Evolutionary conservation across 2,888 invertebrate species (phyloP).

Genomic region (Ennomos fuscantarius): DNA sequence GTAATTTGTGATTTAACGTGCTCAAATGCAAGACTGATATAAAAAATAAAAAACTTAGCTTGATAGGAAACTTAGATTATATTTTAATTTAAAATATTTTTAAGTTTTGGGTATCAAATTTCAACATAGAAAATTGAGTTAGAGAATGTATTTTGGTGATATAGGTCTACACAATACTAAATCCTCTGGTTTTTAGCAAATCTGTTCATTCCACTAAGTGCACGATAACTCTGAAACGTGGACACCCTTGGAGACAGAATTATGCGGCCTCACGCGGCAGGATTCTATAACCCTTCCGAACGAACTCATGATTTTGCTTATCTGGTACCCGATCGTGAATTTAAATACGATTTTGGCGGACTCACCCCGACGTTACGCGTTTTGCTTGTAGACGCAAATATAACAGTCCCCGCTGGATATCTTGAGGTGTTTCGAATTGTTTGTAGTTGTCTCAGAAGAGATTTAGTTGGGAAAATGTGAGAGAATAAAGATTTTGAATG

Average conservation of each 20-base stretch:
- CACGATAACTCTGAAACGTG: slow-evolving; percentile 24
- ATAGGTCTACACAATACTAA: too few species aligned
- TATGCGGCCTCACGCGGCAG: slow-evolving; percentile 81
- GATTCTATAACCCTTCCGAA: slow-evolving; percentile 79
- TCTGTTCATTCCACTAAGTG: background rate
- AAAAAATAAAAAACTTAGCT: too few species aligned
- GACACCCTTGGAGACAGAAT: slow-evolving; percentile 69
- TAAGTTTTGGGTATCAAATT: too few species aligned
- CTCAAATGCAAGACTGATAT: too few species aligned
- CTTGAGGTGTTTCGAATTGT: slow-evolving; percentile 60
- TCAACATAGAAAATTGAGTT: too few species aligned
- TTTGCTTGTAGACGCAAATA: slow-evolving; percentile 69
- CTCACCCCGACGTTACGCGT: slow-evolving; percentile 63
- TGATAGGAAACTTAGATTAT: too few species aligned
- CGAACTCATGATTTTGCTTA: slow-evolving; percentile 82
- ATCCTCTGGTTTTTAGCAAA: background rate
- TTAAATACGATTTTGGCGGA: slow-evolving; percentile 79
- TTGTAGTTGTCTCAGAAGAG: slow-evolving; percentile 52
- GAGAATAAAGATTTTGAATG: background rate
- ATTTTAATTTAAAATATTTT: too few species aligned
- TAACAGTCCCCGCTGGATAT: slow-evolving; percentile 57
- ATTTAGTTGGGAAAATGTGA: slow-evolving; percentile 34
- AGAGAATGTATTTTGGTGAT: too few species aligned
- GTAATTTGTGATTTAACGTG: too few species aligned
- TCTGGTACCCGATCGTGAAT: slow-evolving; percentile 77